phyloP scores from a whole-genome alignment of 2,888 invertebrate species.

The Synanthedon andrenaeformis region DNA sequence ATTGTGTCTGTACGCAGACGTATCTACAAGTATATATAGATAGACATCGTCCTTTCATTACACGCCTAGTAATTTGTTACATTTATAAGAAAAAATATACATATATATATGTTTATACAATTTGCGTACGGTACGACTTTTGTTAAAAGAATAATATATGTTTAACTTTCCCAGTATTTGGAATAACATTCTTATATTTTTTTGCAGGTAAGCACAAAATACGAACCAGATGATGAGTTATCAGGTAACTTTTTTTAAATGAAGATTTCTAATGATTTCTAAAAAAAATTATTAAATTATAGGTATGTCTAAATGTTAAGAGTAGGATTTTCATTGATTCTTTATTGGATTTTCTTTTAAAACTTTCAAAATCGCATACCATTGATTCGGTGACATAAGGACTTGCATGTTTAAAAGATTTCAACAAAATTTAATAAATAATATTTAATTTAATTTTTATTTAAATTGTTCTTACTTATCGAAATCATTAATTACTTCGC shows the following conservation, averaged over 20 bases:
- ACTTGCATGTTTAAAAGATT: too few species aligned
- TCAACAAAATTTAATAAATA: too few species aligned
- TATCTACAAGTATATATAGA: constrained; percentile 12
- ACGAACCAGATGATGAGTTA: constrained; percentile 17
- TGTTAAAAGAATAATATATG: constrained; percentile 19
- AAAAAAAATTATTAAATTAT: too few species aligned
- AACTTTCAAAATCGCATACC: too few species aligned
- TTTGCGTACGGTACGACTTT: constrained; percentile 8
- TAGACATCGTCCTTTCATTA: constrained; percentile 13
- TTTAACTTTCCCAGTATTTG: constrained; percentile 16
- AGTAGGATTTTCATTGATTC: too few species aligned
- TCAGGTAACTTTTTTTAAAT: not conserved
- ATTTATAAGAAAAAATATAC: constrained; percentile 11
- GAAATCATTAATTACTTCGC: too few species aligned
- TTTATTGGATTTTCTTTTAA: too few species aligned
- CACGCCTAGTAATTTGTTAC: constrained; percentile 21
- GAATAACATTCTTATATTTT: constrained; percentile 12
- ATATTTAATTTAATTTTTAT: too few species aligned
- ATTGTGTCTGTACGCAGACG: constrained; percentile 15
- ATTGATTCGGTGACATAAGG: too few species aligned
- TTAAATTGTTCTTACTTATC: too few species aligned
- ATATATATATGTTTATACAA: constrained; percentile 5
- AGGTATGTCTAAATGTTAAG: too few species aligned
- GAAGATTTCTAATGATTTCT: too few species aligned
- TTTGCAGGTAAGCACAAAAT: constrained; percentile 40